These are phyloP conservation scores for Cantharis rustica DNA, from an alignment of 2,888 invertebrate genomes.

Conservation along the genomic window DNA sequence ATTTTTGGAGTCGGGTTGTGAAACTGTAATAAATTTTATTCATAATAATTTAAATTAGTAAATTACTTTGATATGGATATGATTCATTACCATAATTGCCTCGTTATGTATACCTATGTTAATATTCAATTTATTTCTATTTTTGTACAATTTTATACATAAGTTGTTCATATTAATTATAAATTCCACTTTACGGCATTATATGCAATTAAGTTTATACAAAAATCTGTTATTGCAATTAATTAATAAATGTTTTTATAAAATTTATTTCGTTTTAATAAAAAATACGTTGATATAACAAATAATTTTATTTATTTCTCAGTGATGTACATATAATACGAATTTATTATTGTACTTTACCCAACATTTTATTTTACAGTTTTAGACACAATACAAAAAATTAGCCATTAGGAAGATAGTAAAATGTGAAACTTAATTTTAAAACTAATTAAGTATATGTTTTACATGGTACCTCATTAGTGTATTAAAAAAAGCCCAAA, in stretches of 20 bases:
- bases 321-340: not conserved
- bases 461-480: not conserved
- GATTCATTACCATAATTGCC: not conserved
- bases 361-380: not conserved
- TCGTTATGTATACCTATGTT: not conserved
- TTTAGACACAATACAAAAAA: not conserved
- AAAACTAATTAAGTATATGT: not conserved
- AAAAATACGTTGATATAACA: not conserved
- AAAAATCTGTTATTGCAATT: not conserved
- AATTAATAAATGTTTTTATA: slow-evolving; percentile 1
- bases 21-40: not conserved
- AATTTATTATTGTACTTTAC: not conserved
- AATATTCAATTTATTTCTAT: slow-evolving; percentile 6
- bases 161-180: not conserved
- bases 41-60: not conserved
- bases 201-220: slow-evolving; percentile 19
- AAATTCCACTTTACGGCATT: slow-evolving; percentile 9
- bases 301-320: not conserved
- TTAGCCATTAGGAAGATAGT: not conserved
- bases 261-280: not conserved
- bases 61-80: not conserved
- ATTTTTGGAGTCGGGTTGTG: not conserved
- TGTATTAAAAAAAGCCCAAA: not conserved
- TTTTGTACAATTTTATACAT: slow-evolving; percentile 13
- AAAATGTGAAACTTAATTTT: not conserved